These are phyloP conservation scores for Ennomos erosarius DNA, from an alignment of 2,888 invertebrate genomes.

Conservation along the genomic window DNA sequence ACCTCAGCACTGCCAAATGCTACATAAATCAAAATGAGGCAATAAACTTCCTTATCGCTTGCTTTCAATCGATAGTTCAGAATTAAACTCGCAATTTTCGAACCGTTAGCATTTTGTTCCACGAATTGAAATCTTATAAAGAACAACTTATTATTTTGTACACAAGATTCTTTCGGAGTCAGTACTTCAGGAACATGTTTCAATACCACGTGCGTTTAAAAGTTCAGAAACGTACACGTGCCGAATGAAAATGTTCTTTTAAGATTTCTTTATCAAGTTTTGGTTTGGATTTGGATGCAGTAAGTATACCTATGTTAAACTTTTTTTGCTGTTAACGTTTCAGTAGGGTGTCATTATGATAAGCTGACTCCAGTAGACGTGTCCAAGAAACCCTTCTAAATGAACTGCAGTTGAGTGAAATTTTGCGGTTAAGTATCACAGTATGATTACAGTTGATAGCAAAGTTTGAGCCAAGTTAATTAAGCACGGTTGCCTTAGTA, in stretches of 20 bases:
- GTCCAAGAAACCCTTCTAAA: neutral
- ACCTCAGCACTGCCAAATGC: no score
- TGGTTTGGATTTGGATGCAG: no score
- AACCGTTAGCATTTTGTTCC: neutral
- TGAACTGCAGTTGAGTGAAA: slow-evolving; percentile 3
- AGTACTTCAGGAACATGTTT: no score
- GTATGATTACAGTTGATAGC: slow-evolving; percentile 2
- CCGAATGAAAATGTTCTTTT: neutral
- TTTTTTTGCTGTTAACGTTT: no score
- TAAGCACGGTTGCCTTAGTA: slow-evolving; percentile 7
- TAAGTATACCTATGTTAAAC: no score
- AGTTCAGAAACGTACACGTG: slow-evolving; percentile 4
- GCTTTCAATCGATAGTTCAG: no score
- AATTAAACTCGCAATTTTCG: no score
- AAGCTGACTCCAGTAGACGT: neutral
- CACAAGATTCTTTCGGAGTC: neutral
- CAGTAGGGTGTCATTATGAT: no score
- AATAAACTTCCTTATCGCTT: no score
- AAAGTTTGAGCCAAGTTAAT: slow-evolving; percentile 11
- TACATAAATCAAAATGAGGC: no score
- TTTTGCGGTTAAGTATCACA: neutral
- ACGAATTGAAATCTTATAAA: slow-evolving; percentile 4
- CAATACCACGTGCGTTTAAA: neutral
- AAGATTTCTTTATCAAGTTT: neutral
- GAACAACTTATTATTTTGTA: slow-evolving; percentile 2